Percentiles rank a stretch among this genome's conserved stretches.
Conservation (phyloP, 2,888 invertebrate species). For the Anodontia alba region DNA sequence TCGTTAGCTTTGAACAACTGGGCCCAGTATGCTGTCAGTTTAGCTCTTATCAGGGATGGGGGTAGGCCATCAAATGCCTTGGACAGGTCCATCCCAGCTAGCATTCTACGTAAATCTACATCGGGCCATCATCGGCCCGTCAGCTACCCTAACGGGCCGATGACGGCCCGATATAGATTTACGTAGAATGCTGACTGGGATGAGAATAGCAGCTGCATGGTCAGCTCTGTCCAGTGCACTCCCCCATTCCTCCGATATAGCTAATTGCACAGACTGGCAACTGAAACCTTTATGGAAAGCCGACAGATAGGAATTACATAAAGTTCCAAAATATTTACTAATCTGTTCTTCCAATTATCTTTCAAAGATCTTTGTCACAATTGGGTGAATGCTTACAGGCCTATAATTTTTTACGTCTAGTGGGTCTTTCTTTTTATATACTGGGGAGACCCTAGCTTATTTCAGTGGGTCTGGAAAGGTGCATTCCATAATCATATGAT, state of each 20-base stretch:
- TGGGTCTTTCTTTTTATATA: too few species aligned
- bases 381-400: too few species aligned
- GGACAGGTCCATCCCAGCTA: too few species aligned
- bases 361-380: background rate
- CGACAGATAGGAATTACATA: background rate
- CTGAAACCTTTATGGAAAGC: too few species aligned
- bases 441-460: too few species aligned
- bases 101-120: too few species aligned
- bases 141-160: too few species aligned
- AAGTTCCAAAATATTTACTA: background rate
- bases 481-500: background rate
- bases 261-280: background rate
- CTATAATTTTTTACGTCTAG: too few species aligned
- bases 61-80: background rate
- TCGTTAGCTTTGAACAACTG: too few species aligned
- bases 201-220: constrained; percentile 4
- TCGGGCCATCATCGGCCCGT: too few species aligned
- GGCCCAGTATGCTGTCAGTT: background rate
- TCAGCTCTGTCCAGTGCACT: background rate
- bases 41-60: background rate
- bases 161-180: too few species aligned
- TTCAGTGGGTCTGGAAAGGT: background rate
- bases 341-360: background rate
- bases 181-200: too few species aligned
- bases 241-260: background rate